Evolutionary conservation across 2,113 vertebrate species (phyloP).

Genomic region (Perca flavescens): DNA sequence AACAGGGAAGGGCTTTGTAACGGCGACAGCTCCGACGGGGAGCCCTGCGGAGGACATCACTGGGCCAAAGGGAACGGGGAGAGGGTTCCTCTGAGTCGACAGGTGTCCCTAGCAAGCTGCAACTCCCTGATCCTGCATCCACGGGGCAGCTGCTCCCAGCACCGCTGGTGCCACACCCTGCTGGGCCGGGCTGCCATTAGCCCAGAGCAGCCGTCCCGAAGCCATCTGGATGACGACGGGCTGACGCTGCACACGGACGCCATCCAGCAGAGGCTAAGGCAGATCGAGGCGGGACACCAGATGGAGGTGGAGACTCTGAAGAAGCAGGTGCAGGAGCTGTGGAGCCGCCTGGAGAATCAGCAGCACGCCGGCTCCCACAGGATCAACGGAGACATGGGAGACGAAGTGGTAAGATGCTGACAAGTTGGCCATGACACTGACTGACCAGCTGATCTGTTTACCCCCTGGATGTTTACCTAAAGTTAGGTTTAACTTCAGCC

Average conservation of each 20-base stretch:
- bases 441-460: not conserved
- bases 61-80: conserved; percentile 84
- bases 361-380: conserved; percentile 85
- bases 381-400: conserved; percentile 92
- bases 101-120: conserved; percentile 88
- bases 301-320: conserved; percentile 96
- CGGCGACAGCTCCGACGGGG: conserved; percentile 79
- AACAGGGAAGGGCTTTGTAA: conserved; percentile 88
- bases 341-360: conserved; percentile 94
- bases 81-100: conserved; percentile 88
- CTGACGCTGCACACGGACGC: conserved; percentile 92
- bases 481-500: not conserved
- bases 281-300: conserved; percentile 95
- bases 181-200: conserved; percentile 81
- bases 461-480: not conserved
- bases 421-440: not conserved
- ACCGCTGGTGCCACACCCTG: conserved; percentile 86
- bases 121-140: conserved; percentile 85
- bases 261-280: conserved; percentile 94
- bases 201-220: conserved; percentile 90
- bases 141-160: conserved; percentile 83
- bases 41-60: conserved; percentile 67
- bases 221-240: conserved; percentile 94
- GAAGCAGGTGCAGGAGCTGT: conserved; percentile 96
- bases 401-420: conserved; percentile 90